These are phyloP conservation scores for Mythimna ferrago DNA, from an alignment of 2,888 invertebrate species.

Conservation along the genomic window DNA sequence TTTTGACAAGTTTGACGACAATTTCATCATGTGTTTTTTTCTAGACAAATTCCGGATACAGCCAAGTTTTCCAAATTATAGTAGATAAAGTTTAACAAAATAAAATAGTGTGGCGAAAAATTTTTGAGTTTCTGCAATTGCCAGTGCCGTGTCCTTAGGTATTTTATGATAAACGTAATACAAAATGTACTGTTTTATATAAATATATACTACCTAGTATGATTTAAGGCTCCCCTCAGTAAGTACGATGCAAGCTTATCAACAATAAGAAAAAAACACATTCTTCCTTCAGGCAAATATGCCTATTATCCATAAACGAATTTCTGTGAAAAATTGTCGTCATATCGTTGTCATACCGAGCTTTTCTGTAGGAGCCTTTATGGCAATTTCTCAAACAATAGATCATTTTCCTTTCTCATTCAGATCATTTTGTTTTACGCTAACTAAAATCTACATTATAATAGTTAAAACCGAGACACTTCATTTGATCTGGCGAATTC, in stretches of 20 bases:
- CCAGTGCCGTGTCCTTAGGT: background rate
- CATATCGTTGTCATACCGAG: background rate
- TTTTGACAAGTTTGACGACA: too few species aligned
- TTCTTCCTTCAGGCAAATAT: background rate
- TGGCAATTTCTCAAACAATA: slow-evolving; percentile 17
- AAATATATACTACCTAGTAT: background rate
- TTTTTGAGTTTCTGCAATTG: too few species aligned
- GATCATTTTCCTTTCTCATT: background rate
- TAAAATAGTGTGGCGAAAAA: too few species aligned
- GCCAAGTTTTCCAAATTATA: too few species aligned
- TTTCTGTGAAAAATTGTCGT: too few species aligned
- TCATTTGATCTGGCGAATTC: slow-evolving; percentile 81
- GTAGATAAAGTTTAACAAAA: too few species aligned
- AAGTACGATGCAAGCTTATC: background rate
- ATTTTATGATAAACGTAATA: background rate
- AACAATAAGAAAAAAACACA: background rate
- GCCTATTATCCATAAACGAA: background rate
- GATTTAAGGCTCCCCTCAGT: background rate
- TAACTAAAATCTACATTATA: slow-evolving; percentile 19
- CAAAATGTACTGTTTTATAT: slow-evolving; percentile 4
- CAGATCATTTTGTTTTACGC: slow-evolving; percentile 36
- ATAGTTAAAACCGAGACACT: slow-evolving; percentile 78
- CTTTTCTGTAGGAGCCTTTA: background rate
- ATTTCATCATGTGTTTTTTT: too few species aligned
- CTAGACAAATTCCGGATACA: too few species aligned